phyloP scores from a whole-genome alignment of 2,113 vertebrate genomes.

The Hydrochoerus hydrochaeris region DNA sequence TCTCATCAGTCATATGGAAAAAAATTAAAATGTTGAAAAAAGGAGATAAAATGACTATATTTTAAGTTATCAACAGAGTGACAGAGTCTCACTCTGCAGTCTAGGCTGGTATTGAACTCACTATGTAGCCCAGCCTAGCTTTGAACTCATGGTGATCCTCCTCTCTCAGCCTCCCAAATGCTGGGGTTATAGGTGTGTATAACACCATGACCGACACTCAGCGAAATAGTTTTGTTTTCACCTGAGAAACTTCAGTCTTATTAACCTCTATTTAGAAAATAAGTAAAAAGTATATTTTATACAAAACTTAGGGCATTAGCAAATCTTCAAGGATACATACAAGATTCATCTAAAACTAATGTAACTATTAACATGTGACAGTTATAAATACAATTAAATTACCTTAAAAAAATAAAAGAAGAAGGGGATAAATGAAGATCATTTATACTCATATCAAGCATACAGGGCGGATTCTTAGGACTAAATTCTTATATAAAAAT shows the following conservation, averaged over 20 bases:
- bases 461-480: background rate
- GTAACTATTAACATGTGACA: background rate
- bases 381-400: conserved; percentile 8
- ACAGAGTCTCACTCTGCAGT: background rate
- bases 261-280: background rate
- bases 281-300: background rate
- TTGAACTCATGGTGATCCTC: background rate
- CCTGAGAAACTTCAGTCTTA: background rate
- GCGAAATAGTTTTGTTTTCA: background rate
- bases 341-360: background rate
- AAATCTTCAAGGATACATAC: conserved; percentile 2
- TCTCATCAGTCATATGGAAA: background rate
- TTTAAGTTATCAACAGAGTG: background rate
- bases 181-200: background rate
- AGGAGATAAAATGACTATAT: background rate
- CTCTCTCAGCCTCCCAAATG: background rate
- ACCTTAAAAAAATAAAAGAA: background rate
- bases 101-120: background rate
- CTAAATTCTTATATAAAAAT: background rate
- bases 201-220: background rate
- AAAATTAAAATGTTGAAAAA: background rate
- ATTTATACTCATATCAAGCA: background rate
- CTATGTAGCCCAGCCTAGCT: background rate
- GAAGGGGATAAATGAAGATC: background rate
- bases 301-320: background rate